These are phyloP conservation scores for Chascanopsetta lugubris DNA, from an alignment of 2,113 vertebrate species.

Conservation along the genomic window DNA sequence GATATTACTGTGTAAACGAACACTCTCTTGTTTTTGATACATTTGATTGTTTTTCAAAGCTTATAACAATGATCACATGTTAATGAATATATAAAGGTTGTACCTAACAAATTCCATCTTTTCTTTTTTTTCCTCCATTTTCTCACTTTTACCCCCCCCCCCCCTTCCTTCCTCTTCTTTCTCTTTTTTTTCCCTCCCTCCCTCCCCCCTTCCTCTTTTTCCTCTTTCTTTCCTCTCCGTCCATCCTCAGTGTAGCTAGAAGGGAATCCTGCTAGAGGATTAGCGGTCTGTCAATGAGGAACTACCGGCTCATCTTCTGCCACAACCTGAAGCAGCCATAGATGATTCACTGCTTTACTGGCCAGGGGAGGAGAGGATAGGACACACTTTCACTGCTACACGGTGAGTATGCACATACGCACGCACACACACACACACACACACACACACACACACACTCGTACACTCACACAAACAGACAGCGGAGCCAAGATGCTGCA, in stretches of 20 bases:
- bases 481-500: neutral
- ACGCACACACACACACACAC: neutral
- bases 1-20: no score
- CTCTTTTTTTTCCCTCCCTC: neutral
- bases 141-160: slow-evolving; percentile 5
- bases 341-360: slow-evolving; percentile 92
- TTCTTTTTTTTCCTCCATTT: neutral
- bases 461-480: no score
- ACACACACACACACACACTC: no score
- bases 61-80: neutral
- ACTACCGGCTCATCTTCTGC: slow-evolving; percentile 99
- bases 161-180: neutral
- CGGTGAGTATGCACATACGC: slow-evolving; percentile 80
- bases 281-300: slow-evolving; percentile 99
- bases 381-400: slow-evolving; percentile 94
- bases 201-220: neutral
- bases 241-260: slow-evolving; percentile 72
- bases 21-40: no score
- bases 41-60: no score
- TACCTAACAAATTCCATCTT: neutral
- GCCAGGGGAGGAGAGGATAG: slow-evolving; percentile 90
- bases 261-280: slow-evolving; percentile 95
- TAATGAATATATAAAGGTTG: neutral
- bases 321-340: slow-evolving; percentile 99
- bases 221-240: neutral